Percentiles rank a stretch among this genome's conserved stretches.
Conservation (phyloP, 2,888 invertebrate genomes). For the Melieria omissa region DNA sequence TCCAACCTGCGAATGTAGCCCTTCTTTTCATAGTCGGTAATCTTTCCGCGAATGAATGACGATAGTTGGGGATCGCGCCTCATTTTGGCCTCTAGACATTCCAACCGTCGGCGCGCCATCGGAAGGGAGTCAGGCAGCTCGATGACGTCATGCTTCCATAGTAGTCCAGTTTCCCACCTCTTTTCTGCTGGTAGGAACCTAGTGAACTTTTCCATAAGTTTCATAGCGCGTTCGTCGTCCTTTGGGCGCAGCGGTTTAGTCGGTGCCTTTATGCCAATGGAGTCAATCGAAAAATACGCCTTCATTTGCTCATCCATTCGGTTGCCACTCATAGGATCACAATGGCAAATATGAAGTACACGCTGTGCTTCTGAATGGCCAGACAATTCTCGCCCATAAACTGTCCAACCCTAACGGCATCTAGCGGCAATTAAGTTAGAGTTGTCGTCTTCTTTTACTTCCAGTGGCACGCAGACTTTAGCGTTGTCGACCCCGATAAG, state of each 20-base stretch:
- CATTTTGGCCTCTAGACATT: conserved; percentile 37
- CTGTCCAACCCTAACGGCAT: conserved; percentile 39
- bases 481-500: conserved; percentile 21
- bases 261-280: conserved; percentile 20
- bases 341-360: conserved; percentile 33
- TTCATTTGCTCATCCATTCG: conserved; percentile 36
- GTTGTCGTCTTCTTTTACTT: conserved; percentile 3
- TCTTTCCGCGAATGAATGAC: conserved; percentile 24
- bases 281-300: conserved; percentile 34
- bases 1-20: conserved; percentile 25
- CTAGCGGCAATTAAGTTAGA: conserved; percentile 32
- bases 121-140: too few species aligned
- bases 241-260: neutral
- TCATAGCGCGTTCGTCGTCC: conserved; percentile 23
- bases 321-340: conserved; percentile 9
- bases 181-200: too few species aligned
- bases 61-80: conserved; percentile 22
- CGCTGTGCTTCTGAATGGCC: conserved; percentile 11
- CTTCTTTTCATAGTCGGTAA: conserved; percentile 32
- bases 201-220: conserved; percentile 32
- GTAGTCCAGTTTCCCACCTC: conserved; percentile 35
- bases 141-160: conserved; percentile 31
- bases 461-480: conserved; percentile 8
- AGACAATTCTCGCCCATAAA: conserved; percentile 31
- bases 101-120: conserved; percentile 34